Evolutionary conservation across 2,888 invertebrate species (phyloP), one percentile per base, ranked within the genome.

Genomic region (Pheosia tremula): DNA sequence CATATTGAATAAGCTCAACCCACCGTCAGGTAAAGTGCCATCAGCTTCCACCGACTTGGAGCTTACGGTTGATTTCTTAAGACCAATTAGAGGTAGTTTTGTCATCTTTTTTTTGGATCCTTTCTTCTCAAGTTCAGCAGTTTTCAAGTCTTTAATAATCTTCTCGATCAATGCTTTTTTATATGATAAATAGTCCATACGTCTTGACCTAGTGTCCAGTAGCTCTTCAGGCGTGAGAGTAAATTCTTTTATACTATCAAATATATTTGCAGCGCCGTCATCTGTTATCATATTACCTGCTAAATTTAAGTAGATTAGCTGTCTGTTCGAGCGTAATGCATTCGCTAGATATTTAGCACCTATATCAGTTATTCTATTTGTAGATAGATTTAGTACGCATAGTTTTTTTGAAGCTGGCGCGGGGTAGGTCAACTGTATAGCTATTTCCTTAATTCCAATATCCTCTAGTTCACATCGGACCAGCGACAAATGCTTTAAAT

Each of bases 401-500:
- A 91, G 63, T 3, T 75, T 74, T 59, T 76, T 79, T 0, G 89
- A 84, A 0, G 85, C 81, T 4, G 85, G 81, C 5, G 63, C 57
- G 1, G 83, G 80, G 57, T 74, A 65, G 0, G 11, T 37, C 0
- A 91, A 56, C 45, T 72, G 78, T 0, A 63, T 66, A 4, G 83
- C 74, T 3, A 91, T 82, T 4, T 63, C 77, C 64, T 81, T 71
- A 0, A 88, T 8, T 0, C 73, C 69, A 3, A 41, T 47, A 59
- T 91, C 90, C 43, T 76, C 77, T 4, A 91, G 82, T n/a, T 67
- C 74, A 66, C 90, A 90, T 65, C 83, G 76, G 0, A 84, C 71
- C 41, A 91, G 41, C 0, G 91, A 90, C 0, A 90, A 65, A 58
- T 83, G 64, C n/a, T 76, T 78, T 6, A 90, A 59, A 7, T 47